Evolutionary conservation across 2,113 vertebrate genomes (phyloP).

Genomic region (Guaruba guarouba): DNA sequence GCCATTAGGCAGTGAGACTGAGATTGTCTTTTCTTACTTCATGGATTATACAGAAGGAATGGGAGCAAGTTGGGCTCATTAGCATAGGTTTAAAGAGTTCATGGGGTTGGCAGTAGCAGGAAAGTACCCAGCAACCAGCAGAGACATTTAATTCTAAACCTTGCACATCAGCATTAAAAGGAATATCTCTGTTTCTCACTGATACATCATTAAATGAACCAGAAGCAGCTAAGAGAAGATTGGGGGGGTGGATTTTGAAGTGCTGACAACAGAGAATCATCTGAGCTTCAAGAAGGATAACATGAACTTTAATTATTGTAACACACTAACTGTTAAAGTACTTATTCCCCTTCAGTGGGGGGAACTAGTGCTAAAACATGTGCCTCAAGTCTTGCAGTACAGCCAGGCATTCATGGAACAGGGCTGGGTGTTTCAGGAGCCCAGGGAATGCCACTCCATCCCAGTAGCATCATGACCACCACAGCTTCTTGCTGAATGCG

Average conservation of each 20-base stretch:
- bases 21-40: conserved; percentile 60
- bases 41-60: conserved; percentile 55
- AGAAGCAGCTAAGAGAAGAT: neutral
- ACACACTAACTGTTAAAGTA: neutral
- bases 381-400: neutral
- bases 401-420: neutral
- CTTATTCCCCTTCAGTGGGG: neutral
- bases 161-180: conserved; percentile 41
- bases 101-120: conserved; percentile 19
- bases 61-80: conserved; percentile 15
- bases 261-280: conserved; percentile 34
- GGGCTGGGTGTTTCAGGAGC: neutral
- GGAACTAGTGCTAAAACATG: neutral
- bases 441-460: accelerated
- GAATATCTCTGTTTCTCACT: neutral
- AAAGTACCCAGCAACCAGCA: conserved; percentile 56
- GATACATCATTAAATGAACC: conserved; percentile 37
- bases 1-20: conserved; percentile 45
- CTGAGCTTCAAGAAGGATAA: neutral
- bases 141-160: conserved; percentile 51
- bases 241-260: neutral
- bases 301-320: conserved; percentile 34
- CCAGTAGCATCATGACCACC: accelerated
- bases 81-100: conserved; percentile 61
- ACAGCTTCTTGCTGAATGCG: accelerated